Conservation (phyloP, 2,113 vertebrate genomes). For the Dipodomys merriami region DNA sequence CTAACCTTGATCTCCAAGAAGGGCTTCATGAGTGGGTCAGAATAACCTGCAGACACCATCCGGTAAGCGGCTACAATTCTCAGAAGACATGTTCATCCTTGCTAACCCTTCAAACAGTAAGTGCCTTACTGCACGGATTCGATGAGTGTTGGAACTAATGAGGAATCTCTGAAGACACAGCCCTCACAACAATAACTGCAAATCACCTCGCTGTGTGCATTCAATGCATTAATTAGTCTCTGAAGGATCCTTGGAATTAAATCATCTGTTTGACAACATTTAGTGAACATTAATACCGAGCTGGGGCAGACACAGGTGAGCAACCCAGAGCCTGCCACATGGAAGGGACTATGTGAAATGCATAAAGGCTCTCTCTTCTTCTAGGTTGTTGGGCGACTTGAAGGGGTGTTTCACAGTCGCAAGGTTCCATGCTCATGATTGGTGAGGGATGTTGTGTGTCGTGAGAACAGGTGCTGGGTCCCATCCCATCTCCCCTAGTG, state of each 20-base stretch:
- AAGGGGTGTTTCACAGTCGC: neutral
- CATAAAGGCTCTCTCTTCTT: neutral
- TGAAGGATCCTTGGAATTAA: conserved; percentile 39
- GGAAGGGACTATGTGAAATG: neutral
- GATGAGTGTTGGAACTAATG: neutral
- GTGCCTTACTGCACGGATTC: neutral
- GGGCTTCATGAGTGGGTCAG: neutral
- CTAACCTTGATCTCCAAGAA: conserved; percentile 19
- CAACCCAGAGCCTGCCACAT: neutral
- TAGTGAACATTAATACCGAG: neutral
- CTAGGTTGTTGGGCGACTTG: no score
- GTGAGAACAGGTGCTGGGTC: neutral
- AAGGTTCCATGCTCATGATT: neutral
- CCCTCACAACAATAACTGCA: conserved; percentile 19
- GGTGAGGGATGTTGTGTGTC: no score
- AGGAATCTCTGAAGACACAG: conserved; percentile 18
- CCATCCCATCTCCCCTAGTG: neutral
- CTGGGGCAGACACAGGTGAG: neutral
- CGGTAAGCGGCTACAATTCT: neutral
- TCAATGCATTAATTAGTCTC: conserved; percentile 31
- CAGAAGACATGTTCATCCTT: neutral
- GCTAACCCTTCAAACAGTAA: neutral
- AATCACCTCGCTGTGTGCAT: neutral
- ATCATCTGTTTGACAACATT: conserved; percentile 48
- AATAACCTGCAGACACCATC: conserved; percentile 1